Evolutionary conservation across 1,140 invertebrate genomes (phyloP).

Genomic region (Drosophila persimilis): DNA sequence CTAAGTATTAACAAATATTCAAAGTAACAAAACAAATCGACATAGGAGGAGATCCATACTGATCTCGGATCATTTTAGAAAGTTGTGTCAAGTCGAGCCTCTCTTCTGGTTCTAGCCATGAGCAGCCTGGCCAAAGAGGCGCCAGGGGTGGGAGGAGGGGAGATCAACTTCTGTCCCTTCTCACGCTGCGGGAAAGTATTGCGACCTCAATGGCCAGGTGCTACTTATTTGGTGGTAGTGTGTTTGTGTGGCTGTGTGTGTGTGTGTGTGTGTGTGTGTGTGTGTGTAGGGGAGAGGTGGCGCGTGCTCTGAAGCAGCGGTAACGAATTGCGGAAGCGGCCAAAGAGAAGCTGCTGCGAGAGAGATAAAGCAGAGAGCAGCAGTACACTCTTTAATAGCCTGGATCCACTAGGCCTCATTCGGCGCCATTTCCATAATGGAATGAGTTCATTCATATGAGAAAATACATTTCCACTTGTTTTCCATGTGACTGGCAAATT

Average conservation of each 20-base stretch:
- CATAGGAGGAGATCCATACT: constrained; percentile 17
- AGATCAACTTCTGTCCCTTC: neutral
- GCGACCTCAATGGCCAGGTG: constrained; percentile 18
- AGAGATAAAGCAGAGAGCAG: constrained; percentile 8
- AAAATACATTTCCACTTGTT: constrained; percentile 3
- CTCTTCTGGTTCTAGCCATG: constrained; percentile 2
- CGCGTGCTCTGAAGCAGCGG: constrained; percentile 35
- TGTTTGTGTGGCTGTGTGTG: constrained; percentile 9
- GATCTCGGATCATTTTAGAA: neutral
- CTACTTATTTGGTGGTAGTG: neutral
- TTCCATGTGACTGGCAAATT: too few relatives aligned
- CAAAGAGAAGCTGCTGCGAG: constrained; percentile 8
- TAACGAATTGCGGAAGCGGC: constrained; percentile 33
- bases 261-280: neutral
- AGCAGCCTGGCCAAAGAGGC: neutral
- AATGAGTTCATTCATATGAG: too few relatives aligned
- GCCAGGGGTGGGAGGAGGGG: neutral
- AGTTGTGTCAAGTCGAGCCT: constrained; percentile 27
- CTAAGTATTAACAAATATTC: constrained; percentile 14
- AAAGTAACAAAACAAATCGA: constrained; percentile 18
- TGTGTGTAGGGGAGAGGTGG: constrained; percentile 17
- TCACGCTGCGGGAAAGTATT: constrained; percentile 15
- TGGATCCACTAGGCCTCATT: neutral
- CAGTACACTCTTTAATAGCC: constrained; percentile 12
- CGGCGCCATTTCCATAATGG: too few relatives aligned